These are phyloP conservation scores for Euproctis similis DNA, from an alignment of 2,888 invertebrate genomes.

Conservation along the genomic window DNA sequence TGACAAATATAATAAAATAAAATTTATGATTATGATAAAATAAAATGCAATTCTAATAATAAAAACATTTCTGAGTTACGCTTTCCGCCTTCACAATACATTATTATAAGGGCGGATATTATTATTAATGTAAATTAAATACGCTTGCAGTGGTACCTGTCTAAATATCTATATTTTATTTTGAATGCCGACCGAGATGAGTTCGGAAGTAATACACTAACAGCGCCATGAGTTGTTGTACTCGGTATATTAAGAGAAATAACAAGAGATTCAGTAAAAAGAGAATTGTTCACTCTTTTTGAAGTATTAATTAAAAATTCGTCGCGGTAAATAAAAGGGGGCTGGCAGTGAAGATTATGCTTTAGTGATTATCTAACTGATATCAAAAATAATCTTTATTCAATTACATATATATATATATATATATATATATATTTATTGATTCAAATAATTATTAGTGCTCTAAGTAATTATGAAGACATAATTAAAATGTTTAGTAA, in stretches of 20 bases:
- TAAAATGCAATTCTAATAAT: too few relatives aligned
- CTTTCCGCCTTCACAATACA: too few relatives aligned
- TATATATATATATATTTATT: too few relatives aligned
- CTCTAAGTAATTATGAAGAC: conserved; percentile 8
- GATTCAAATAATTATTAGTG: conserved; percentile 2
- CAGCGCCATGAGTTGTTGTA: conserved; percentile 33
- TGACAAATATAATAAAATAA: too few relatives aligned
- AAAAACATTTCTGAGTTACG: too few relatives aligned
- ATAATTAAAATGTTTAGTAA: conserved; percentile 5
- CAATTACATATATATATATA: too few relatives aligned
- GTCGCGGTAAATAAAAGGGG: conserved; percentile 49
- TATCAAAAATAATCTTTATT: too few relatives aligned
- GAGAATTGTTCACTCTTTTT: conserved; percentile 35
- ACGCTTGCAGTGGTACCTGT: conserved; percentile 13
- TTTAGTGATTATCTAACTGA: conserved; percentile 12
- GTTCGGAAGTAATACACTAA: conserved; percentile 40
- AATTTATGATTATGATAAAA: too few relatives aligned
- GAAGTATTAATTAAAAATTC: conserved; percentile 59
- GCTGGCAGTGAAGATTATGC: conserved; percentile 27
- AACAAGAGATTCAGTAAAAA: conserved; percentile 35
- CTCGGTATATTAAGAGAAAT: conserved; percentile 31
- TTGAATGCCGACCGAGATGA: conserved; percentile 39
- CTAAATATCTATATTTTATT: conserved; percentile 41
- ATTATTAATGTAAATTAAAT: background rate
- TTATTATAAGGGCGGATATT: too few relatives aligned